Percentiles rank a stretch among this genome's conserved stretches.
Evolutionary conservation across 2,888 invertebrate genomes (phyloP).

Genomic region (Phengaris alcon): DNA sequence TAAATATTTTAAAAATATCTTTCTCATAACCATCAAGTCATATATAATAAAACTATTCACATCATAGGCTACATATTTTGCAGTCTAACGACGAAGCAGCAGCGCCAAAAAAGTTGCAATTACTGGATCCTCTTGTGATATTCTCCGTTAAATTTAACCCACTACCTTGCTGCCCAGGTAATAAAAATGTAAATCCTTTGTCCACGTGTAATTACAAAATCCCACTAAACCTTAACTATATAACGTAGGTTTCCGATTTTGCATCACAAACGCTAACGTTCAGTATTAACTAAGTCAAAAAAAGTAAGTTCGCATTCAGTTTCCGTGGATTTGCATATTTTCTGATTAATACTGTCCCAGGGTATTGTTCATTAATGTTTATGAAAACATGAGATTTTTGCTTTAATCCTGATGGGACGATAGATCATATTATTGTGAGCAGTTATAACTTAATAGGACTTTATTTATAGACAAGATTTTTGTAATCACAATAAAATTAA

Average conservation of each 20-base stretch:
- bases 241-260: constrained; percentile 51
- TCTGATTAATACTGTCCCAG: constrained; percentile 51
- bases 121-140: neutral
- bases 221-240: constrained; percentile 37
- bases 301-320: constrained; percentile 44
- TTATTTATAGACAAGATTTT: too few species aligned
- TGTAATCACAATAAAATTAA: too few species aligned
- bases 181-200: constrained; percentile 73
- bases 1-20: too few species aligned
- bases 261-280: constrained; percentile 64
- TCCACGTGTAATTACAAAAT: constrained; percentile 55
- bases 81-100: neutral
- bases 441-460: neutral
- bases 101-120: constrained; percentile 25
- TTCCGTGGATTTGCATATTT: constrained; percentile 60
- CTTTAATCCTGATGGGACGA: constrained; percentile 39
- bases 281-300: constrained; percentile 51
- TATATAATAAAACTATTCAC: too few species aligned
- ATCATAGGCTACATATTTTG: neutral
- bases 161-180: constrained; percentile 34
- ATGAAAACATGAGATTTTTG: constrained; percentile 60
- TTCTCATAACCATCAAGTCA: too few species aligned
- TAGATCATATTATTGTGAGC: constrained; percentile 1
- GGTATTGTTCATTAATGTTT: constrained; percentile 59
- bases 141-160: constrained; percentile 29